These are phyloP conservation scores for Calonectris borealis DNA, from an alignment of 2,113 vertebrate genomes.

Conservation along the genomic window DNA sequence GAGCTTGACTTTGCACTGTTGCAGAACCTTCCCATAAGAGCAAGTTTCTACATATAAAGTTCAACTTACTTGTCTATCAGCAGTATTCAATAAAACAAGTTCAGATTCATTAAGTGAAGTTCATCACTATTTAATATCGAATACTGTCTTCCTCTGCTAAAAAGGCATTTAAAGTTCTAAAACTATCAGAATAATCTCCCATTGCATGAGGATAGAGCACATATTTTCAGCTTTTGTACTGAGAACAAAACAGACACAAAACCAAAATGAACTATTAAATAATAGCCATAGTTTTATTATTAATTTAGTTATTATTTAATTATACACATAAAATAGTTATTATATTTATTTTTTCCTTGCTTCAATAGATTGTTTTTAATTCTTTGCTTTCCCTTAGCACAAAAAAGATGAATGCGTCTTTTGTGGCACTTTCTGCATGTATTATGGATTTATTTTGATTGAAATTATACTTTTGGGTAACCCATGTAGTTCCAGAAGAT, in stretches of 20 bases:
- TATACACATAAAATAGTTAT: not conserved
- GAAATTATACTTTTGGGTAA: conserved; percentile 5
- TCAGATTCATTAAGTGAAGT: not conserved
- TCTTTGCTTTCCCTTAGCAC: not conserved
- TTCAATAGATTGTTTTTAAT: not conserved
- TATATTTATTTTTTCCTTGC: not conserved
- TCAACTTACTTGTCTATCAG: not conserved
- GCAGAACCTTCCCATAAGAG: not conserved
- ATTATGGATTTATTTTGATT: not conserved
- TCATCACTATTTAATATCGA: not conserved
- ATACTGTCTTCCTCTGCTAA: not conserved
- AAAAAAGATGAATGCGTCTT: not conserved
- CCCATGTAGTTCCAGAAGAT: not conserved
- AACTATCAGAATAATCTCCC: not conserved
- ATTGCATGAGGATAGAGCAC: not conserved
- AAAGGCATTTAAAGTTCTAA: not conserved
- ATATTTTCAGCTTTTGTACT: not conserved
- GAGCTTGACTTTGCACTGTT: not conserved
- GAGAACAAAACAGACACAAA: not conserved
- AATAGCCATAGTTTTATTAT: not conserved
- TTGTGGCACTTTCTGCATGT: not conserved
- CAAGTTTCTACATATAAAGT: not conserved
- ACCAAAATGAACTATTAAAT: not conserved
- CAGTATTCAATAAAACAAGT: not conserved
- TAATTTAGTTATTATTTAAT: not conserved